Evolutionary conservation across 1,140 invertebrate species (phyloP).

Genomic region (Orussus abietinus): DNA sequence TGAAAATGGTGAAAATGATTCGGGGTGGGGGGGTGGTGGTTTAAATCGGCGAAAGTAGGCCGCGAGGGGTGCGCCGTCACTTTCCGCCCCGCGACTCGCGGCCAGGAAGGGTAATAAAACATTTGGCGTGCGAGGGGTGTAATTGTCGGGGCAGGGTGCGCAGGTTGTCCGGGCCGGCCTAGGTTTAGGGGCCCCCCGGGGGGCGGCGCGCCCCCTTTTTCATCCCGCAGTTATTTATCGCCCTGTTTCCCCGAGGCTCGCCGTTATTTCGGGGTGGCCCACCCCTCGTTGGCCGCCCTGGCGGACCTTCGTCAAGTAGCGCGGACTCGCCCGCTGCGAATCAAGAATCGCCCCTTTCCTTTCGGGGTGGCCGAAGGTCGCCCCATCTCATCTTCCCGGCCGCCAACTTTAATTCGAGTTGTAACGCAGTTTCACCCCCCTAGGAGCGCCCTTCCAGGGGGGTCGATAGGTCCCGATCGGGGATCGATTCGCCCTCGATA

Average conservation of each 20-base stretch:
- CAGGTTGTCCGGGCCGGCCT: slow-evolving; percentile 32
- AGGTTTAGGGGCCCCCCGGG: slow-evolving; percentile 48
- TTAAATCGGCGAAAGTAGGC: no score
- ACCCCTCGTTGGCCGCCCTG: no score
- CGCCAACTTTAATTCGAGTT: slow-evolving; percentile 35
- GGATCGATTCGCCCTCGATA: no score
- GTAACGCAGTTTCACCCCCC: slow-evolving; percentile 24
- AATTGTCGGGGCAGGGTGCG: slow-evolving; percentile 23
- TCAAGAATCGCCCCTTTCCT: slow-evolving; percentile 29
- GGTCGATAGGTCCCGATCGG: no score
- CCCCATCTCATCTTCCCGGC: slow-evolving; percentile 10
- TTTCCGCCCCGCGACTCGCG: background rate
- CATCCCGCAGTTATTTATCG: slow-evolving; percentile 51
- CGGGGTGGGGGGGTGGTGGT: no score
- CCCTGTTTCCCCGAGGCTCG: slow-evolving; percentile 26
- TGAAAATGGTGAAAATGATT: no score
- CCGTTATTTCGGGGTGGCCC: no score
- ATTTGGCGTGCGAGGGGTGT: slow-evolving; percentile 43
- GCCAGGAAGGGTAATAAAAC: slow-evolving; percentile 38
- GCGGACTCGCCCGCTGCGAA: slow-evolving; percentile 16
- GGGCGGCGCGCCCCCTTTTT: slow-evolving; percentile 49
- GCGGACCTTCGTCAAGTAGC: slow-evolving; percentile 38
- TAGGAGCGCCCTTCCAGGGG: no score
- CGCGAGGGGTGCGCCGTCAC: background rate
- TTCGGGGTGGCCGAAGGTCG: background rate